Evolutionary conservation across 92 coral and sea anemone species (phyloP).

Genomic region (Phenganax subtilis): DNA sequence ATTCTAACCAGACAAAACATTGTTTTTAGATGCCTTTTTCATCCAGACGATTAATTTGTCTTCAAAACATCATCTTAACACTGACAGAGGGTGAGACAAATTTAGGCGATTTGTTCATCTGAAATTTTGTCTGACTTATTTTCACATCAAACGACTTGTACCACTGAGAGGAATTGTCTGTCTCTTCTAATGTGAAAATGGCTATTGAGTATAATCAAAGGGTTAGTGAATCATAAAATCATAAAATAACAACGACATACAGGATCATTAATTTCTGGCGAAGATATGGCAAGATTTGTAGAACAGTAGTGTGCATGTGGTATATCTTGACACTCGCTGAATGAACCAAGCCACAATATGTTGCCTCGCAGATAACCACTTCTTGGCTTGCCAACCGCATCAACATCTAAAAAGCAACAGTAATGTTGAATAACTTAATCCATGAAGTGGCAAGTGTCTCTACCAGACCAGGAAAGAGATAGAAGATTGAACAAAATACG

Average conservation of each 20-base stretch:
- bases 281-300: conserved; percentile 14
- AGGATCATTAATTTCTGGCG: neutral
- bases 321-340: conserved; percentile 33
- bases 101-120: too few species aligned
- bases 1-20: too few species aligned
- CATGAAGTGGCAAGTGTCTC: neutral
- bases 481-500: too few species aligned
- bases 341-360: conserved; percentile 34
- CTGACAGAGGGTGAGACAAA: too few species aligned
- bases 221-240: neutral
- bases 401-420: conserved; percentile 32
- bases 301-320: conserved; percentile 44
- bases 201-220: too few species aligned
- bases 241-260: conserved; percentile 13
- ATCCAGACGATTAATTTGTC: too few species aligned
- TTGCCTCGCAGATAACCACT: conserved; percentile 37
- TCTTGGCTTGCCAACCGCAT: conserved; percentile 43
- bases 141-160: too few species aligned
- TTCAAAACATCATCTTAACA: too few species aligned
- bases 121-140: too few species aligned
- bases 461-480: neutral
- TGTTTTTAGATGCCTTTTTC: too few species aligned
- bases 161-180: too few species aligned
- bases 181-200: too few species aligned
- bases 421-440: neutral